Evolutionary conservation across 2,113 vertebrate species (phyloP).

Genomic region (Echinops telfairi): DNA sequence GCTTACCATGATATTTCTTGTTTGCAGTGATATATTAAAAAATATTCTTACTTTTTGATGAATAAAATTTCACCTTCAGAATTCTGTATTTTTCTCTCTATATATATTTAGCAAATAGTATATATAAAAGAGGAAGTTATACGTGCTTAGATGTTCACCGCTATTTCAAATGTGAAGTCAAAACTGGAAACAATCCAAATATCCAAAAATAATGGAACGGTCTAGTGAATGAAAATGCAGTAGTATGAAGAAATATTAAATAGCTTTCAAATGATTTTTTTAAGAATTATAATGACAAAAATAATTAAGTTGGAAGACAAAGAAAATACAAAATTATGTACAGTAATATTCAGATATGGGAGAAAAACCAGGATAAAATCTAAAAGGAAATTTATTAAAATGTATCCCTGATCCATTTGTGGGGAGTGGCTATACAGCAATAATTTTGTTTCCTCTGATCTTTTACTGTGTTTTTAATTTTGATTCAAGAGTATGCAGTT

Average conservation of each 20-base stretch:
- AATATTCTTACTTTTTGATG: not conserved
- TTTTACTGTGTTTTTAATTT: conserved; percentile 29
- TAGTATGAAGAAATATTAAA: conserved; percentile 40
- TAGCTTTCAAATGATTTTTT: conserved; percentile 46
- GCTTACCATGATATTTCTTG: not conserved
- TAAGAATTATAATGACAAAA: conserved; percentile 50
- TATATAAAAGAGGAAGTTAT: conserved; percentile 5
- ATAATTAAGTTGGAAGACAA: not conserved
- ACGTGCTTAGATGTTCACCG: not conserved
- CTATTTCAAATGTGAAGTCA: not conserved
- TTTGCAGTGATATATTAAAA: not conserved
- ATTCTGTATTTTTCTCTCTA: not conserved
- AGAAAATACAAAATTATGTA: no score
- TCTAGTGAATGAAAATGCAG: conserved; percentile 18
- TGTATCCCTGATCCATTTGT: conserved; percentile 50
- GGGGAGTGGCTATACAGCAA: not conserved
- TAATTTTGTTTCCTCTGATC: conserved; percentile 33
- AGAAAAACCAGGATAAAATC: conserved; percentile 13
- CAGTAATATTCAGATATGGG: no score
- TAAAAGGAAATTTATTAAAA: conserved; percentile 24
- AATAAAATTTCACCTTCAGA: conserved; percentile 10
- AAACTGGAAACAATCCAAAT: not conserved
- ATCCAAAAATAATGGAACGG: not conserved
- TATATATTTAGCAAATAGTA: not conserved
- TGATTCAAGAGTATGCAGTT: conserved; percentile 33